Conservation (phyloP, 1,140 invertebrate species). For the Eubasilissa regina region DNA sequence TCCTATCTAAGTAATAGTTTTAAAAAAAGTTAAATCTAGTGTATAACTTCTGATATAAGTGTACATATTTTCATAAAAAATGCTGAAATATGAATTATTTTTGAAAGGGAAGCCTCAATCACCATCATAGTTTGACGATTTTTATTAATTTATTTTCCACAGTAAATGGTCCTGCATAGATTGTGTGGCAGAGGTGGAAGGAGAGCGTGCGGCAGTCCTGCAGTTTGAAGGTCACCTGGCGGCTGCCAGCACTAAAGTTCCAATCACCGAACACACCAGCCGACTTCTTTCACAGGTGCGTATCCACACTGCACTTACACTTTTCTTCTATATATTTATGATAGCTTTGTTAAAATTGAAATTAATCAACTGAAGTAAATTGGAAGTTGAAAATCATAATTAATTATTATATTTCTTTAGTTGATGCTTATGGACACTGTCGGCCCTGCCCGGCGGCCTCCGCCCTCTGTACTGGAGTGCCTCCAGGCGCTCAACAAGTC, state of each 20-base stretch:
- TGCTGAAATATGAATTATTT: no score
- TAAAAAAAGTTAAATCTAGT: no score
- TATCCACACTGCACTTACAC: conserved; percentile 36
- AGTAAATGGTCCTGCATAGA: conserved; percentile 67
- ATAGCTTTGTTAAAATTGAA: no score
- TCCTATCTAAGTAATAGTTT: no score
- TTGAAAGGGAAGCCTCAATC: no score
- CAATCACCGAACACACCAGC: conserved; percentile 93
- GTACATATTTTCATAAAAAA: no score
- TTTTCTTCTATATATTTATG: no score
- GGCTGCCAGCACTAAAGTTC: conserved; percentile 85
- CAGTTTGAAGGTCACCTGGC: conserved; percentile 96
- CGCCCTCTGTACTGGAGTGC: conserved; percentile 83
- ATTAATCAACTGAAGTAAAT: neutral
- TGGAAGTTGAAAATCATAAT: conserved; percentile 1
- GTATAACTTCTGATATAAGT: no score
- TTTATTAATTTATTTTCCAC: neutral
- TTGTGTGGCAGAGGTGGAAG: conserved; percentile 63
- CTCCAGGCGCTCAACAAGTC: conserved; percentile 85
- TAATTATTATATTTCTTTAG: conserved; percentile 61
- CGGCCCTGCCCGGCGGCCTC: conserved; percentile 86
- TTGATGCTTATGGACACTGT: conserved; percentile 88
- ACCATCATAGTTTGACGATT: no score
- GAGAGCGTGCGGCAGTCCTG: conserved; percentile 74
- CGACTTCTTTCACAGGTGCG: conserved; percentile 85